phyloP scores from a whole-genome alignment of 2,113 vertebrate species.

The Ploceus nigricollis region DNA sequence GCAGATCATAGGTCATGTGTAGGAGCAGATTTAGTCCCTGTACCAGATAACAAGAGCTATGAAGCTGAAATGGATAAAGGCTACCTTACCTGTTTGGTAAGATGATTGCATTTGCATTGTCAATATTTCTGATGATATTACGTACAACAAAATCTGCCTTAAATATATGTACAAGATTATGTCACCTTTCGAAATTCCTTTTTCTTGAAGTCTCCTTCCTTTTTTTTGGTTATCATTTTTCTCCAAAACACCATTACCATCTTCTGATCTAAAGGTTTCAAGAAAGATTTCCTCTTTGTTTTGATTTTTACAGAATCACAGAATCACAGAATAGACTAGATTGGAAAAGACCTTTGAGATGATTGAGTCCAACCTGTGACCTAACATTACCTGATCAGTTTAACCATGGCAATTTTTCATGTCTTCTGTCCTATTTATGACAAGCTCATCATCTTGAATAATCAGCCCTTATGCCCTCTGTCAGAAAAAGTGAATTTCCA shows the following conservation, averaged over 20 bases:
- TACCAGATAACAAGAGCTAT: not conserved
- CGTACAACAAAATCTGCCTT: not conserved
- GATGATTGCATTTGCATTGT: not conserved
- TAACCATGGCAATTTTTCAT: not conserved
- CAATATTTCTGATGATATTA: not conserved
- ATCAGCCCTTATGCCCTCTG: not conserved
- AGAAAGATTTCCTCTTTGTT: not conserved
- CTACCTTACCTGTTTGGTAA: not conserved
- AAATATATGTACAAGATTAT: not conserved
- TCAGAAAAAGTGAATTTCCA: not conserved
- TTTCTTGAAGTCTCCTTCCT: not conserved
- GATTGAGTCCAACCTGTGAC: not conserved
- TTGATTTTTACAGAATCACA: not conserved
- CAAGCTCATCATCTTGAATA: not conserved
- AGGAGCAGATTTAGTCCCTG: not conserved
- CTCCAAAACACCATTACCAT: not conserved
- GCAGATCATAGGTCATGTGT: not conserved
- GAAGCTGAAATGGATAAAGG: not conserved
- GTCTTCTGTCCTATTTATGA: not conserved
- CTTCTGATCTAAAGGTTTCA: not conserved
- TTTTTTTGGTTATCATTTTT: not conserved
- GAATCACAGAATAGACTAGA: not conserved
- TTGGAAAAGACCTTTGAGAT: not conserved
- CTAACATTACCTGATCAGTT: not conserved
- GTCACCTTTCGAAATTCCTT: not conserved